phyloP scores from a whole-genome alignment of 2,113 vertebrate species.

The Ranitomeya variabilis region DNA sequence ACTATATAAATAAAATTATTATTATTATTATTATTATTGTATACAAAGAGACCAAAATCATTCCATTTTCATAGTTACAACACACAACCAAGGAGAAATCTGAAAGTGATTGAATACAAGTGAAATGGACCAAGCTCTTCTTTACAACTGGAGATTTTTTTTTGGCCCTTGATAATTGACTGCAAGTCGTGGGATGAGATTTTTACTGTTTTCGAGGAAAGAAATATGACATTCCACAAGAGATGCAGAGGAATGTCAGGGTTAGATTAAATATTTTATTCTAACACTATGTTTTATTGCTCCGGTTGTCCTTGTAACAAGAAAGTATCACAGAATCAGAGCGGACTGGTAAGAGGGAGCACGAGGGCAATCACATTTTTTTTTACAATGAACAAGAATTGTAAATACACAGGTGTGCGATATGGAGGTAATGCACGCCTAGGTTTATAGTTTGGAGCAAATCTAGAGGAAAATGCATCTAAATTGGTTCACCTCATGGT shows the following conservation, averaged over 20 bases:
- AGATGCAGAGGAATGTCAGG: background rate
- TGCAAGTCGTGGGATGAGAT: background rate
- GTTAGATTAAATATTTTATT: constrained; percentile 26
- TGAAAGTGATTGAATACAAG: background rate
- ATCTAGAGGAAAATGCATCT: background rate
- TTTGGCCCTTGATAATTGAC: constrained; percentile 13
- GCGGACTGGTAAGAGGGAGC: background rate
- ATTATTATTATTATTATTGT: too few relatives aligned
- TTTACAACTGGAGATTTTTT: constrained; percentile 3
- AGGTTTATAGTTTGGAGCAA: background rate
- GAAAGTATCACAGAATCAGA: background rate
- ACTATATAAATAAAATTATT: too few relatives aligned
- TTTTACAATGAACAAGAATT: constrained; percentile 17
- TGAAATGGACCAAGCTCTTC: background rate
- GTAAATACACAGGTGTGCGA: background rate
- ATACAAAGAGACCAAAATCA: background rate
- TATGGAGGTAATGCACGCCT: background rate
- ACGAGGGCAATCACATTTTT: background rate
- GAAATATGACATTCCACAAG: background rate
- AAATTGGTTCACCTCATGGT: background rate
- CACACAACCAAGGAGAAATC: background rate
- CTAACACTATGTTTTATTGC: constrained; percentile 20
- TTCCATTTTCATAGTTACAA: background rate
- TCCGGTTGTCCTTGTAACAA: constrained; percentile 9
- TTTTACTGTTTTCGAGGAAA: constrained; percentile 11